These are phyloP conservation scores for Cataglyphis albicans DNA, from an alignment of 2,888 invertebrate species.

Conservation along the genomic window DNA sequence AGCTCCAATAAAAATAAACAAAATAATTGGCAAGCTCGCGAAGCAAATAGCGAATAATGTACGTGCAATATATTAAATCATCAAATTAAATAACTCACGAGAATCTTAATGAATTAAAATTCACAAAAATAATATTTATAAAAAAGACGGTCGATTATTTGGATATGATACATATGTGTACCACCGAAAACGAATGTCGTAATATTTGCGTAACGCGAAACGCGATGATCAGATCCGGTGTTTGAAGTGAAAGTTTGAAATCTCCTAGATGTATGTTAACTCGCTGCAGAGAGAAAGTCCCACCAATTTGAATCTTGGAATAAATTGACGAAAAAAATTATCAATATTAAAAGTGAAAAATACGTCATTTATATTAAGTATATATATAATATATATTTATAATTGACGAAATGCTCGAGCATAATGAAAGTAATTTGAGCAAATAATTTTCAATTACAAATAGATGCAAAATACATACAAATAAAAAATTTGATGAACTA, in stretches of 20 bases:
- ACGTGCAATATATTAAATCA: neutral
- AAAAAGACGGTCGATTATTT: neutral
- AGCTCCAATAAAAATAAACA: too few species aligned
- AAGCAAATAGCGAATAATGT: neutral
- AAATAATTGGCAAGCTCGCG: too few species aligned
- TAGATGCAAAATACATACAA: neutral
- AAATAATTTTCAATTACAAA: neutral
- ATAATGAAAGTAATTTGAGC: constrained; percentile 1
- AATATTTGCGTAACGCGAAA: constrained; percentile 44
- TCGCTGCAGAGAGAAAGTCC: constrained; percentile 19
- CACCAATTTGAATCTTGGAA: constrained; percentile 28
- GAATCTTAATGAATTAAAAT: neutral
- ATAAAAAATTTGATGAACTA: neutral
- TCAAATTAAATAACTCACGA: neutral
- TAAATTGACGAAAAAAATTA: neutral
- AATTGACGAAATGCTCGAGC: neutral
- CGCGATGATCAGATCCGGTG: constrained; percentile 21
- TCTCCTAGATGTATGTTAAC: neutral
- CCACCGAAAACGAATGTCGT: neutral
- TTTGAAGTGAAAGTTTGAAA: constrained; percentile 61
- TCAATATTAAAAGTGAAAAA: neutral
- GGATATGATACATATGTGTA: constrained; percentile 11
- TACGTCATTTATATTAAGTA: neutral
- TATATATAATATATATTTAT: neutral
- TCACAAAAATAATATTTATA: neutral